phyloP scores from a whole-genome alignment of 2,888 invertebrate genomes.

The Epinotia nisella region DNA sequence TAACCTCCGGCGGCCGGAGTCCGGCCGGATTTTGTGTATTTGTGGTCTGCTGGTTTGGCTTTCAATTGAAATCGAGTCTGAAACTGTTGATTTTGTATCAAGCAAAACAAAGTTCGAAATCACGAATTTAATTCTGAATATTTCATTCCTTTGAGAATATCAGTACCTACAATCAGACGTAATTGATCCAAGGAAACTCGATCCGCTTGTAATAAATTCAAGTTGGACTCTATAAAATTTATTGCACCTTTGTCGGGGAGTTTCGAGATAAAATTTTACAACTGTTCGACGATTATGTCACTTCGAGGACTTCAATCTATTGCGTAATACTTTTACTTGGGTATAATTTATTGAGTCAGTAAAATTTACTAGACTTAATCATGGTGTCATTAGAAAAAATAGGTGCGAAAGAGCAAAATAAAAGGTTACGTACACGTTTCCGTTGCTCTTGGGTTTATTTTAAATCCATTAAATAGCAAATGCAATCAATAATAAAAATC shows the following conservation, averaged over 20 bases:
- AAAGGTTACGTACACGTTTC: no score
- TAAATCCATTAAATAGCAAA: no score
- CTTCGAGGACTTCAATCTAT: slow-evolving; percentile 42
- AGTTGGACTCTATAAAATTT: slow-evolving; percentile 47
- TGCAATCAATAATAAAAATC: no score
- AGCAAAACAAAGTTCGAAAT: neutral
- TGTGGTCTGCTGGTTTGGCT: neutral
- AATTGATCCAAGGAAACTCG: slow-evolving; percentile 32
- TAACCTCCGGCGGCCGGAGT: slow-evolving; percentile 9
- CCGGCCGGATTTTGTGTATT: slow-evolving; percentile 9
- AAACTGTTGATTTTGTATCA: neutral
- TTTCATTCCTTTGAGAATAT: neutral
- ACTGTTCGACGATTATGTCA: slow-evolving; percentile 45
- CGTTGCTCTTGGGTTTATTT: no score
- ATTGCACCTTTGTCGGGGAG: slow-evolving; percentile 46
- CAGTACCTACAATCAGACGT: slow-evolving; percentile 9
- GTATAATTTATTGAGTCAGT: neutral
- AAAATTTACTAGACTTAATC: neutral
- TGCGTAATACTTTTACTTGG: slow-evolving; percentile 15
- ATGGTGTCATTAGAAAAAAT: neutral
- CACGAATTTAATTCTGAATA: neutral
- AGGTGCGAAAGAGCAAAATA: neutral
- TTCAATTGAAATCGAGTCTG: slow-evolving; percentile 2
- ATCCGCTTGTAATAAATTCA: slow-evolving; percentile 45
- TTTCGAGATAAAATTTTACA: slow-evolving; percentile 49